Conservation (phyloP, 2,888 invertebrate genomes). For the Drosophila seclusa region DNA sequence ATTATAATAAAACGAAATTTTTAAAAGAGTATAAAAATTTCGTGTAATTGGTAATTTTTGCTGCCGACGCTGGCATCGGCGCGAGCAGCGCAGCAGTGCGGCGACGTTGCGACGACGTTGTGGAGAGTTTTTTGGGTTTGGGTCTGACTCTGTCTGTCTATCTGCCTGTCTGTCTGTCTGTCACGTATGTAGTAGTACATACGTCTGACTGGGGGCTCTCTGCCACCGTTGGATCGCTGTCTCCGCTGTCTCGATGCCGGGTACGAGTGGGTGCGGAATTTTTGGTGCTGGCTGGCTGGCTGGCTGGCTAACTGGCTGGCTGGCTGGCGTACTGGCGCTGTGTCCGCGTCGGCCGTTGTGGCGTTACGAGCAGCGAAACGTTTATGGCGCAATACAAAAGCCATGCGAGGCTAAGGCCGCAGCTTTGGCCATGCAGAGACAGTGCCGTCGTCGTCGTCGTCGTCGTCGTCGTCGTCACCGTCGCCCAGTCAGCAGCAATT, state of each 20-base stretch:
- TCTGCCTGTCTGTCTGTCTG: slow-evolving; percentile 21
- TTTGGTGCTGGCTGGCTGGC: slow-evolving; percentile 38
- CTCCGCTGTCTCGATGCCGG: slow-evolving; percentile 49
- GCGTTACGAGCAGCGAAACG: slow-evolving; percentile 85
- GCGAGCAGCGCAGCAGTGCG: slow-evolving; percentile 51
- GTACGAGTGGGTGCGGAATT: slow-evolving; percentile 47
- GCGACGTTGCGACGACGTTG: slow-evolving; percentile 52
- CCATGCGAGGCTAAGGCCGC: slow-evolving; percentile 82
- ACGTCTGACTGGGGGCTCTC: slow-evolving; percentile 37
- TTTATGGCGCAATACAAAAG: slow-evolving; percentile 85
- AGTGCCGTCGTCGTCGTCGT: slow-evolving; percentile 46
- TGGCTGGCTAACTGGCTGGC: neutral
- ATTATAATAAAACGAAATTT: slow-evolving; percentile 85
- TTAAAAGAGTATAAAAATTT: slow-evolving; percentile 85
- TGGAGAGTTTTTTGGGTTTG: slow-evolving; percentile 45
- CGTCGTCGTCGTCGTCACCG: slow-evolving; percentile 35
- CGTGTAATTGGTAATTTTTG: slow-evolving; percentile 85
- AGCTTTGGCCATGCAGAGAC: slow-evolving; percentile 73
- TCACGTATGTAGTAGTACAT: slow-evolving; percentile 9
- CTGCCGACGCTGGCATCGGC: slow-evolving; percentile 68
- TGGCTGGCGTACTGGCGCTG: slow-evolving; percentile 53
- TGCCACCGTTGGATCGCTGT: slow-evolving; percentile 51
- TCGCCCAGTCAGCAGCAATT: slow-evolving; percentile 74
- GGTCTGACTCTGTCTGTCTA: slow-evolving; percentile 27
- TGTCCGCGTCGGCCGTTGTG: slow-evolving; percentile 84